phyloP scores from a whole-genome alignment of 1,140 invertebrate genomes.

The Gryllus bimaculatus region DNA sequence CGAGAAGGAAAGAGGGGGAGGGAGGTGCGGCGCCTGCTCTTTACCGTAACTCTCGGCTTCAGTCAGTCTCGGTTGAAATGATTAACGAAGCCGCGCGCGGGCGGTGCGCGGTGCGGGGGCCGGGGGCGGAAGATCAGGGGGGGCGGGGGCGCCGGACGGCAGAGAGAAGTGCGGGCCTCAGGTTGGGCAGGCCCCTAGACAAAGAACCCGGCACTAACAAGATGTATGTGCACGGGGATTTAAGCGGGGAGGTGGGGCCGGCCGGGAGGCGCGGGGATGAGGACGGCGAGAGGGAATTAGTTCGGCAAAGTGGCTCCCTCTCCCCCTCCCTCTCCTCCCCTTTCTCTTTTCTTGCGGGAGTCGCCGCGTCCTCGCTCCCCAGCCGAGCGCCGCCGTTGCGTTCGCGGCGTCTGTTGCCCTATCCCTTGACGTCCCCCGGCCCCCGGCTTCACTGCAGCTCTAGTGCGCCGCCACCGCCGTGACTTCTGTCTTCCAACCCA shows the following conservation, averaged over 20 bases:
- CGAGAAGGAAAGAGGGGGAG: background rate
- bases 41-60: background rate
- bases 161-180: conserved; percentile 2
- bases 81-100: background rate
- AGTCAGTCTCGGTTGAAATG: background rate
- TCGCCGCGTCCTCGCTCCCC: too few relatives aligned
- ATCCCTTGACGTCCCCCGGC: too few relatives aligned
- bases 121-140: background rate
- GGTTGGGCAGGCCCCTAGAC: background rate
- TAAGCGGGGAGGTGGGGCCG: background rate
- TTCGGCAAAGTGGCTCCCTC: background rate
- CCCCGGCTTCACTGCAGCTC: too few relatives aligned
- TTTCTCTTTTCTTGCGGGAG: too few relatives aligned
- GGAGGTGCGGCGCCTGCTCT: background rate
- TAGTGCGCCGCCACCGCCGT: too few relatives aligned
- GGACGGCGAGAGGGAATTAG: background rate
- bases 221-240: background rate
- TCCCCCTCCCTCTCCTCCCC: too few relatives aligned
- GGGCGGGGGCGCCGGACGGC: too few relatives aligned
- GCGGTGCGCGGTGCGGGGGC: too few relatives aligned
- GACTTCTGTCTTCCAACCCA: too few relatives aligned
- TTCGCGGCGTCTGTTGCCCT: too few relatives aligned
- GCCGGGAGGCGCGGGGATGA: background rate
- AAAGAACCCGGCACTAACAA: conserved; percentile 3
- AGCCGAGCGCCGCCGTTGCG: too few relatives aligned